Base-by-base conservation (phyloP, 2,797 vertebrate species). In the Lagorchestes hirsutus region DNA sequence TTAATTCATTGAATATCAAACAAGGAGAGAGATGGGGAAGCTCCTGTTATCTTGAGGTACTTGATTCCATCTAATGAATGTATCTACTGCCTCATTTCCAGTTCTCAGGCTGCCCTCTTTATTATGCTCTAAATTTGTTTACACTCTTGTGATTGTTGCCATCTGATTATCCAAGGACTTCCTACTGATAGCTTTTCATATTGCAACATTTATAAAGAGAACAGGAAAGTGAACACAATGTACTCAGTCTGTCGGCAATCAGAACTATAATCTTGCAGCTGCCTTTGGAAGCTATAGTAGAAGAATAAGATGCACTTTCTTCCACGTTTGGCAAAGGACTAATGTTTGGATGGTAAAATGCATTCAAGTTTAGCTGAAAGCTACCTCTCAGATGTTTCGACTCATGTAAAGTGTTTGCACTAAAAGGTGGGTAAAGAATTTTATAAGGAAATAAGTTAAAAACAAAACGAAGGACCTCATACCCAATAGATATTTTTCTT, bases 181-280 rank as follows among this genome's bases (percentile, higher is more conserved):
- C 90, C 96, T 98, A 93, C 97, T 96, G 97, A 98, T 98, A 98
- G 97, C 92, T 96, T 90, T 97, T 98, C 96, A 97, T 98, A 97
- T 97, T 98, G 97, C 98, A 98, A 97, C 27, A 96, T 98, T 98
- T 98, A 98, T 91, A 93, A 95, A 95, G 96, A 95, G 97, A 97
- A 96, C 94, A 97, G 97, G 97, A 97, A 97, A 97, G 97, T 93
- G 98, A 98, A 98, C 98, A 98, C 98, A 98, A 91, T 98, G 98
- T 98, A 96, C 98, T 98, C 97, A 82, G 96, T 97, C 97, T 98
- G 98, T 97, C 98, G 98, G 97, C 98, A 97, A 95, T 97, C 98
- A 92, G 96, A 98, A 94, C 97, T 98, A 96, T 98, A 98, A 98
- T 98, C 98, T 98, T 98, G 98, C 90, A 96, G 97, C 98, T 95